phyloP scores from a whole-genome alignment of 2,888 invertebrate species.

The Metopia argyrocephala region DNA sequence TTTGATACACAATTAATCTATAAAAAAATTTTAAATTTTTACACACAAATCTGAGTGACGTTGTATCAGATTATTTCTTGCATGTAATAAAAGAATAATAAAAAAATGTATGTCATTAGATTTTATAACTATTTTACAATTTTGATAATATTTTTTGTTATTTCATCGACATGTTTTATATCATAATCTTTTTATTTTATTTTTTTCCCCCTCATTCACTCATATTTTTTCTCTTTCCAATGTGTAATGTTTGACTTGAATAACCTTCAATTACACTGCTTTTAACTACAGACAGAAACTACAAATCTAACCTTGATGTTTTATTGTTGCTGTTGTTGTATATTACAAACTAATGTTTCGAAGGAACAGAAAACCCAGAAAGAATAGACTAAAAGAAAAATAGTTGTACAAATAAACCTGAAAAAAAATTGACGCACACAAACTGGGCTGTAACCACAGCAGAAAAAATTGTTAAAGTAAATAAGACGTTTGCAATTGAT shows the following conservation, averaged over 20 bases:
- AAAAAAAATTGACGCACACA: background rate
- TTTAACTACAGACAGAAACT: background rate
- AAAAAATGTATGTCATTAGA: no score
- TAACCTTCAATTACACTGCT: background rate
- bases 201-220: no score
- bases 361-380: background rate
- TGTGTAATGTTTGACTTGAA: background rate
- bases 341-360: background rate
- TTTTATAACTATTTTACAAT: no score
- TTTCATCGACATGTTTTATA: no score
- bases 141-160: no score
- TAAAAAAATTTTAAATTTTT: no score
- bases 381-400: background rate
- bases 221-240: no score
- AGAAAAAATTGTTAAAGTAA: background rate
- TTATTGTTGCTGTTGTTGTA: background rate
- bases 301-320: background rate
- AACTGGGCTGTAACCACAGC: background rate
- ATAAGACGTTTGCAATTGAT: background rate
- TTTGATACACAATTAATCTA: no score
- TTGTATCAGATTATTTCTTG: no score
- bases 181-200: no score
- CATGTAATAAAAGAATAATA: no score
- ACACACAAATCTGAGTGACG: no score
- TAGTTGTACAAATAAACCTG: background rate